Base-by-base conservation (phyloP, 2,797 vertebrate species). In the Phalloptychus januarius region DNA sequence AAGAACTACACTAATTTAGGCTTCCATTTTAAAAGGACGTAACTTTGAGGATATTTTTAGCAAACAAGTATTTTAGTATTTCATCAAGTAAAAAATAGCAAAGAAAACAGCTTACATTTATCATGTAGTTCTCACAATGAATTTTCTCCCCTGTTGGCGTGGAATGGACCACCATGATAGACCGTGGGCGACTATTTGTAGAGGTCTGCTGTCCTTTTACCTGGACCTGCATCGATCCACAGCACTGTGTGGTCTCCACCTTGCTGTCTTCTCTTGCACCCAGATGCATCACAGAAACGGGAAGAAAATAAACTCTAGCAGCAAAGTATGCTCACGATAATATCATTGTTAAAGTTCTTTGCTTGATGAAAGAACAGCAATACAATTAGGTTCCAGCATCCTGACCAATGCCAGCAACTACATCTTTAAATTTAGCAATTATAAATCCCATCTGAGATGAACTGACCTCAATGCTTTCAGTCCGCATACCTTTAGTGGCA, bases 151-250 rank as follows among this genome's bases (percentile, higher is more conserved):
- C 81, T 0, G 23, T 65, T 33, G 75, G 40, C 18, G 73, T 67
- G 25, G 83, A 87, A 71, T 75, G 71, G 20, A 85, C 77, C 33
- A 83, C 79, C 71, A 82, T 76, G 18, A 86, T 38, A n/a, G 79
- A 77, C 77, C 79, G 79, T 3, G 72, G 56, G 12, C 54, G 67
- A 74, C 18, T 46, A 23, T 72, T 52, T 5, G 50, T 28, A 20
- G 79, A 79, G 0, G n/a, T 74, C 31, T 15, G 7, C 2, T 28
- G 25, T 23, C 78, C 54, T 25, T 33, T 50, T 50, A 20, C 65
- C 36, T n/a, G 42, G 33, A 76, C 77, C 18, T 63, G 79, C 6
- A 31, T 69, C 11, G 63, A 76, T 69, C 56, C 52, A 48, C 54
- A 23, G 18, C 48, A 45, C 7, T 2, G 31, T 36, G 52, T 79